Conservation (phyloP, 2,797 vertebrate genomes). For the Sciurus vulgaris region DNA sequence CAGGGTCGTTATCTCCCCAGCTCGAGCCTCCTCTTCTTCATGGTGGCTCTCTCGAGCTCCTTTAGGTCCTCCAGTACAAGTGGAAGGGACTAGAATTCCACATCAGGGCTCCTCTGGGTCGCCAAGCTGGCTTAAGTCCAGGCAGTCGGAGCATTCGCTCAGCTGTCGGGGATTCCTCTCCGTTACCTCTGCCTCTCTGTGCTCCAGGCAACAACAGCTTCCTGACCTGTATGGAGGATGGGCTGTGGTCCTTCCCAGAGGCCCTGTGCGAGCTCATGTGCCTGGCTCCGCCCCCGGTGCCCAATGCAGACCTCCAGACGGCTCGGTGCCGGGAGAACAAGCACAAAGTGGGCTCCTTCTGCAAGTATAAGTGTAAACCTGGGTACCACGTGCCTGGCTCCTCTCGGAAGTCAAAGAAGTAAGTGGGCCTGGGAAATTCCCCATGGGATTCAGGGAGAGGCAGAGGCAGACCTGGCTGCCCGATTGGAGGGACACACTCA, state of each 20-base stretch:
- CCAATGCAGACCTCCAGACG: conserved; percentile 95
- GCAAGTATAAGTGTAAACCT: conserved; percentile 98
- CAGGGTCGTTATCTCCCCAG: too few relatives aligned
- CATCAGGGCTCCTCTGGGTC: not conserved
- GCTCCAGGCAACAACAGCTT: conserved; percentile 94
- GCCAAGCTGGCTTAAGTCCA: not conserved
- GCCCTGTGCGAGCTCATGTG: conserved; percentile 97
- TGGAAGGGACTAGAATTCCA: not conserved
- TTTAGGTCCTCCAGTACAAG: not conserved
- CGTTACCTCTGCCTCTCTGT: conserved; percentile 53
- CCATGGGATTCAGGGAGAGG: not conserved
- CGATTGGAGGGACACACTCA: not conserved
- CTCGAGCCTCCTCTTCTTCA: not conserved
- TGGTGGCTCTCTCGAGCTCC: not conserved
- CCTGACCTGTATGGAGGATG: conserved; percentile 96
- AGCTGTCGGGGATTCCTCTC: not conserved
- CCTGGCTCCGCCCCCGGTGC: conserved; percentile 92
- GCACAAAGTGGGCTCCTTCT: conserved; percentile 97
- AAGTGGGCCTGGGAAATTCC: conserved; percentile 75
- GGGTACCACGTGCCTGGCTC: conserved; percentile 96
- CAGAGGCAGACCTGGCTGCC: not conserved
- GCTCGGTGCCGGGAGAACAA: conserved; percentile 93
- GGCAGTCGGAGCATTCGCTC: rapidly evolving
- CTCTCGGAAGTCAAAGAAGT: conserved; percentile 90
- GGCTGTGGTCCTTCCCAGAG: conserved; percentile 99